Evolutionary conservation across 2,888 invertebrate genomes (phyloP).

Genomic region (Lydus trimaculatus): DNA sequence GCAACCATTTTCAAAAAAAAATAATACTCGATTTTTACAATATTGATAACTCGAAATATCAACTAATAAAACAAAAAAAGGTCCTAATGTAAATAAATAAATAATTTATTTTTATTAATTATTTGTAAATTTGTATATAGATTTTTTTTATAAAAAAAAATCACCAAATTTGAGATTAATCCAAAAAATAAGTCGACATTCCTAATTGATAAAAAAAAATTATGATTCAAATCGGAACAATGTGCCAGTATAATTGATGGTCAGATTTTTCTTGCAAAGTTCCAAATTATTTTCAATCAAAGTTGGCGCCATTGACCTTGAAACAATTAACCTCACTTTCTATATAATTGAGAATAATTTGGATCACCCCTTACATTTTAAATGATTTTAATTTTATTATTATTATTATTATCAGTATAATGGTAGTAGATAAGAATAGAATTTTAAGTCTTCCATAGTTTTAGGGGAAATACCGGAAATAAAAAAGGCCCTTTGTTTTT

Average conservation of each 20-base stretch:
- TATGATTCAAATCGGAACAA: slow-evolving; percentile 45
- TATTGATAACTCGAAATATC: background rate
- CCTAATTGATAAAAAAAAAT: too few species aligned
- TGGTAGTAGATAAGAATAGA: background rate
- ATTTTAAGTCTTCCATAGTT: slow-evolving; percentile 24
- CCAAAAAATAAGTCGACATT: too few species aligned
- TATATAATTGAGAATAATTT: background rate
- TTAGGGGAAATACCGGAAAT: background rate
- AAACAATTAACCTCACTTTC: too few species aligned
- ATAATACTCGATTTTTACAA: background rate
- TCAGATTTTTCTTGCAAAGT: slow-evolving; percentile 36
- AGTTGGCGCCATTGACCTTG: background rate
- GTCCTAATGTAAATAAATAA: background rate
- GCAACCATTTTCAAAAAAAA: background rate
- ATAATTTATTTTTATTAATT: slow-evolving; percentile 9
- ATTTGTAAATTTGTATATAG: slow-evolving; percentile 37
- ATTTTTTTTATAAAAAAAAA: too few species aligned
- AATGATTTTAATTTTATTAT: background rate
- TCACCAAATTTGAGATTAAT: too few species aligned
- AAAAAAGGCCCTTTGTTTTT: background rate
- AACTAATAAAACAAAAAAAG: background rate
- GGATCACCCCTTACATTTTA: background rate
- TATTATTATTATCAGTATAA: background rate
- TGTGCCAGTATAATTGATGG: slow-evolving; percentile 46
- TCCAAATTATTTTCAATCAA: background rate